Base-by-base conservation (phyloP, 2,888 invertebrate genomes). In the Cataglyphis cursor region DNA sequence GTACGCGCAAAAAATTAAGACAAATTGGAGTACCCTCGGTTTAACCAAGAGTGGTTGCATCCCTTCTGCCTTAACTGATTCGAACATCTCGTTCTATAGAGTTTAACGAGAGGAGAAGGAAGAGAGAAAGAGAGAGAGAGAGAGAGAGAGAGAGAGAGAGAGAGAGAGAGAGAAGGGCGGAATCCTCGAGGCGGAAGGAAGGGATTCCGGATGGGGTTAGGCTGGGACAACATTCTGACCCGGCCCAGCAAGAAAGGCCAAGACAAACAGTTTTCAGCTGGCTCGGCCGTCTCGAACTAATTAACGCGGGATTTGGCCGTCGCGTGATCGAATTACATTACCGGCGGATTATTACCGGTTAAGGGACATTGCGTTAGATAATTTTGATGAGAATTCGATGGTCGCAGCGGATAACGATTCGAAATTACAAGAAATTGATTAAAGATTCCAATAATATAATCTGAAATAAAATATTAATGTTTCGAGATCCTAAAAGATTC, bases 261-360 rank as follows among this genome's bases (percentile, higher is more conserved):
- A 93, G 89, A 91, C 91, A 93, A 93, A 93, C 93, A 93, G 89
- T 93, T 93, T 92, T 92, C 90, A 91, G 80, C 87, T 88, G 84
- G 85, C 87, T 89, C 90, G 89, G 85, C 91, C 91, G 88, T 90
- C 92, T 92, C 91, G 92, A 93, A 93, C 93, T 94, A 94, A 93
- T 94, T 94, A 93, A 93, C 91, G 93, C 92, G 91, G 86, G 90
- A 91, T 88, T 85, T 66, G 35, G 61, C 57, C 88, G 62, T 73
- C 87, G 76, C 74, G 81, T 82, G 81, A 68, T 41, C 82, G 84
- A 80, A 88, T 87, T 59, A 65, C 78, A 24, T 80, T 80, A 80
- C 28, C 74, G 70, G 12, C 12, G 35, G 44, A 78, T 78, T 70
- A 70, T 80, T 35, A 28, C 28, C 9, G 8, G n/a, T 70, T 59